Evolutionary conservation across 1,140 invertebrate species (phyloP).

Genomic region (Tribolium castaneum): DNA sequence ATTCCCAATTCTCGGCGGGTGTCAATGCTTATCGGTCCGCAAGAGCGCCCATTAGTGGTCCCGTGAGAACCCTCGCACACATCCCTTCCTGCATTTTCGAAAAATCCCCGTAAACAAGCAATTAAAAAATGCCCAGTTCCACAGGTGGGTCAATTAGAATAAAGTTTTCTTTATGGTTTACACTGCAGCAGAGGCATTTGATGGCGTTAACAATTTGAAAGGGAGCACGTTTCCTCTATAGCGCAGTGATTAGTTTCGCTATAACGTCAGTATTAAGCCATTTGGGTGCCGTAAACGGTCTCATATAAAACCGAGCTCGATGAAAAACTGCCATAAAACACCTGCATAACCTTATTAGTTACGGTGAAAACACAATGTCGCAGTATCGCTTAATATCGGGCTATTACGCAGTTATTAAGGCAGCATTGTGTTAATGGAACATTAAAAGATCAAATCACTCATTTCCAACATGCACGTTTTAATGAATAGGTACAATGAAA

Average conservation of each 20-base stretch:
- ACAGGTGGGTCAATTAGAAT: constrained; percentile 38
- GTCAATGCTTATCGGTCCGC: constrained; percentile 45
- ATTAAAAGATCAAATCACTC: constrained; percentile 19
- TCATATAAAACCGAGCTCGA: constrained; percentile 37
- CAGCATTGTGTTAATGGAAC: constrained; percentile 33
- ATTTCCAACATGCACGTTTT: neutral
- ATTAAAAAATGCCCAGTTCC: constrained; percentile 27
- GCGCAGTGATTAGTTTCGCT: constrained; percentile 37
- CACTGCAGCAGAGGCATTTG: constrained; percentile 19
- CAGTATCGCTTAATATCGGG: constrained; percentile 25
- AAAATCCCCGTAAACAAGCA: neutral
- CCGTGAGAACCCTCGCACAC: constrained; percentile 43
- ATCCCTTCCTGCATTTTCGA: constrained; percentile 17
- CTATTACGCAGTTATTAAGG: constrained; percentile 22
- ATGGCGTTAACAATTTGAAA: constrained; percentile 30
- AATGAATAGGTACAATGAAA: neutral
- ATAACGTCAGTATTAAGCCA: constrained; percentile 44
- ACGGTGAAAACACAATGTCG: constrained; percentile 41
- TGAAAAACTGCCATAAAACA: constrained; percentile 39
- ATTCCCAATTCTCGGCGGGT: constrained; percentile 40
- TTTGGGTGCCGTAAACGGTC: constrained; percentile 24
- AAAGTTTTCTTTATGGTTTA: constrained; percentile 28
- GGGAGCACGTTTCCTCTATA: constrained; percentile 41
- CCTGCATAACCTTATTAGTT: constrained; percentile 46
- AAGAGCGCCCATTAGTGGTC: constrained; percentile 39